Conservation (phyloP, 2,888 invertebrate species). For the Pyrgus malvae region DNA sequence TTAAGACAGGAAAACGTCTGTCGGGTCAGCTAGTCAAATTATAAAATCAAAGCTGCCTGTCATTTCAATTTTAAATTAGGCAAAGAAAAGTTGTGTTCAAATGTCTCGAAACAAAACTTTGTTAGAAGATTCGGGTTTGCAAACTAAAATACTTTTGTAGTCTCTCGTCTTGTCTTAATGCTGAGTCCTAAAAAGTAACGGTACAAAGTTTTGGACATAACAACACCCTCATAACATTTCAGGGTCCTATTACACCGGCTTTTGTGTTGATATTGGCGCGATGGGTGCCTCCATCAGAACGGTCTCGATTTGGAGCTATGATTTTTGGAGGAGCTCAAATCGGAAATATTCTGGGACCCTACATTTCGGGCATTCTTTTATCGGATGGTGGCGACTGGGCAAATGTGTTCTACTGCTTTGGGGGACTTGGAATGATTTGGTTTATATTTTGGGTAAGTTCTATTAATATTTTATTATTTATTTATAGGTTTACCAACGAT, state of each 20-base stretch:
- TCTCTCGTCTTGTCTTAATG: too few relatives aligned
- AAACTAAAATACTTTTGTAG: too few relatives aligned
- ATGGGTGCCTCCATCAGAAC: slow-evolving; percentile 82
- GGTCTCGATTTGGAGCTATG: slow-evolving; percentile 81
- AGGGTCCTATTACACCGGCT: slow-evolving; percentile 83
- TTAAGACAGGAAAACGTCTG: too few relatives aligned
- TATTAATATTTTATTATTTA: neutral
- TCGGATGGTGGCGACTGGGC: slow-evolving; percentile 77
- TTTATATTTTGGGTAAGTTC: slow-evolving; percentile 70
- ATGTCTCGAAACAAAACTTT: too few relatives aligned
- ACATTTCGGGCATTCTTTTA: slow-evolving; percentile 70
- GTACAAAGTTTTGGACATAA: too few relatives aligned
- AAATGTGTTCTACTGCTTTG: slow-evolving; percentile 81
- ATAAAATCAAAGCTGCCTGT: too few relatives aligned
- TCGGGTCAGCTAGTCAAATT: too few relatives aligned
- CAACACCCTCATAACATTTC: slow-evolving; percentile 34
- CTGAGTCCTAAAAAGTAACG: neutral
- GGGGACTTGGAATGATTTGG: slow-evolving; percentile 76
- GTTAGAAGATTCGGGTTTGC: too few relatives aligned
- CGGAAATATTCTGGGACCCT: slow-evolving; percentile 78
- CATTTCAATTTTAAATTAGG: too few relatives aligned
- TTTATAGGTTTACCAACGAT: too few relatives aligned
- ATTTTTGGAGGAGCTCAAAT: slow-evolving; percentile 82
- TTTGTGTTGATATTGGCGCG: slow-evolving; percentile 82
- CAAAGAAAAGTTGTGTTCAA: too few relatives aligned